Base-by-base conservation (phyloP, 2,113 vertebrate genomes). In the Hucho hucho region DNA sequence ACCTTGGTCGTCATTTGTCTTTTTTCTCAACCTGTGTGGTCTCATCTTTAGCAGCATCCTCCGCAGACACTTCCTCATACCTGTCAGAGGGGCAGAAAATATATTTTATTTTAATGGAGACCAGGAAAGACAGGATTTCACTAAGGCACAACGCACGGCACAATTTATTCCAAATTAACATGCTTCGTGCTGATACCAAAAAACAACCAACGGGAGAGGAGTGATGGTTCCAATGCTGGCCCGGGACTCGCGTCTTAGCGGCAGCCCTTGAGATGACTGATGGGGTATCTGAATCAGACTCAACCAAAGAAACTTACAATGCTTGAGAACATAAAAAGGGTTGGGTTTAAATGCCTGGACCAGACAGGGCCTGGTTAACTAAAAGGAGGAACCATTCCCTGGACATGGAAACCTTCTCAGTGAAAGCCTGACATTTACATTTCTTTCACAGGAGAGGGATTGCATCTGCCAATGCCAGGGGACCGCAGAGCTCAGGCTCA, bases 41-140 rank as follows among this genome's bases (percentile, higher is more conserved):
- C 11, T 91, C 91, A 11, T 91, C 92, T 83, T 89, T 91, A 14
- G 73, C 46, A 2, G 59, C 20, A 5, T 0, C 81, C 1, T 93
- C 92, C 1, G 86, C 75, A 11, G 88, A 68, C 0, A 83, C 0
- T 74, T 94, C 93, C 72, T 94, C 93, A 20, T 94, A 94, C 81
- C 93, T 94, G 84, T 3, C 61, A 43, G 61, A 63, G 9, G 16
- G 3, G 7, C 37, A 43, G 9, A 43, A 43, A 26, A n/a, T n/a
- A n/a, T n/a, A n/a, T n/a, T n/a, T n/a, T n/a, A n/a, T n/a, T n/a
- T n/a, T n/a, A n/a, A n/a, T n/a, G n/a, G n/a, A 43, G 37, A 43
- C 37, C 37, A 12, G 37, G 9, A 43, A 43, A 43, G 32, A 37
- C 32, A 37, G 7, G 37, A 43, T 11, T 43, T 43, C 37, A 61